These are phyloP conservation scores for Melanotus villosus DNA, from an alignment of 2,888 invertebrate genomes.

Conservation along the genomic window DNA sequence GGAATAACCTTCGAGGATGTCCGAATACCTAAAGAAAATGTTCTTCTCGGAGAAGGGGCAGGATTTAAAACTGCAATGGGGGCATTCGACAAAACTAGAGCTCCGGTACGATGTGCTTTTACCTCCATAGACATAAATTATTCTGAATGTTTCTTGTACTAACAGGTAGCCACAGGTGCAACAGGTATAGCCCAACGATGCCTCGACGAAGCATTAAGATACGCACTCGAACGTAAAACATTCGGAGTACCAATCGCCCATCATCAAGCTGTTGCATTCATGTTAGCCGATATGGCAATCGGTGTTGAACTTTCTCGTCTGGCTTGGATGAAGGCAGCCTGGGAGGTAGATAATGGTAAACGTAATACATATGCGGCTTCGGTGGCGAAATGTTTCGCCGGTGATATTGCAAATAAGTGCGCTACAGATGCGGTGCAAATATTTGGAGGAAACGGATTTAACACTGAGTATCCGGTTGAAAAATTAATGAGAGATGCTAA, in stretches of 20 bases:
- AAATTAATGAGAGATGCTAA: slow-evolving; percentile 99
- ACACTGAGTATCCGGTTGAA: slow-evolving; percentile 97
- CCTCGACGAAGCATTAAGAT: slow-evolving; percentile 93
- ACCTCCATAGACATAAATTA: not conserved
- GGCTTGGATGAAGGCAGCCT: slow-evolving; percentile 89
- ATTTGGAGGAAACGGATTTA: slow-evolving; percentile 96
- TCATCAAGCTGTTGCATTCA: slow-evolving; percentile 93
- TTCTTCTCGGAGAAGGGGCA: slow-evolving; percentile 89
- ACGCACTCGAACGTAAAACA: slow-evolving; percentile 92
- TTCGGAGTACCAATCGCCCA: slow-evolving; percentile 88
- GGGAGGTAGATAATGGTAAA: slow-evolving; percentile 89
- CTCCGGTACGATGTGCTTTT: slow-evolving; percentile 80
- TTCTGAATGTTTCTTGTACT: slow-evolving; percentile 27
- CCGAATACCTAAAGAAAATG: slow-evolving; percentile 93
- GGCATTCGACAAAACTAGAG: slow-evolving; percentile 95
- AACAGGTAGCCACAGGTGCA: slow-evolving; percentile 89
- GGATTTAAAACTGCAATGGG: slow-evolving; percentile 99
- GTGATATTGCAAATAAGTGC: slow-evolving; percentile 94
- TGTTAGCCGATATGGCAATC: slow-evolving; percentile 96
- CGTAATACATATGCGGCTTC: slow-evolving; percentile 91
- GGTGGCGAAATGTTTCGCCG: slow-evolving; percentile 93
- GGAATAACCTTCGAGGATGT: slow-evolving; percentile 99
- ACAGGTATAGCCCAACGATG: slow-evolving; percentile 93
- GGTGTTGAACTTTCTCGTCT: slow-evolving; percentile 90
- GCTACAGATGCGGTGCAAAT: slow-evolving; percentile 96